A percentile compares a stretch with the other conserved stretches of the same genome.
Conservation (phyloP, 2,113 vertebrate genomes). For the Sinocyclocheilus maitianheensis region DNA sequence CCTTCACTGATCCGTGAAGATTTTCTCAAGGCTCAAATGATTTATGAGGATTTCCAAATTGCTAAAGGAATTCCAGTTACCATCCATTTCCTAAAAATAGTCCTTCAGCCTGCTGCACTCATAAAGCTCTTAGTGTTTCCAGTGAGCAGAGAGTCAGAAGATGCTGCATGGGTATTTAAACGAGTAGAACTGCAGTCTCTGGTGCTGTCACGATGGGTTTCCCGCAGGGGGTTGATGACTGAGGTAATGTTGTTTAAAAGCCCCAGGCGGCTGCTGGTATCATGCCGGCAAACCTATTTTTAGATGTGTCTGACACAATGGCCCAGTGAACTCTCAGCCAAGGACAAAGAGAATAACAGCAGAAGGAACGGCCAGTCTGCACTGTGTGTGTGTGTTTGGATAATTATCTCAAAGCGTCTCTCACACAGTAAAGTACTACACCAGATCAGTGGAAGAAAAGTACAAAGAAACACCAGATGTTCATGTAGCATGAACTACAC, state of each 20-base stretch:
- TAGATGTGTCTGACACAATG: constrained; percentile 56
- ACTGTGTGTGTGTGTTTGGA: constrained; percentile 10
- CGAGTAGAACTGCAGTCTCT: constrained; percentile 10
- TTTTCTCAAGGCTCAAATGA: not conserved
- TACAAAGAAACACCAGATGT: not conserved
- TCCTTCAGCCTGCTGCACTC: not conserved
- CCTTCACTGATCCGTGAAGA: not conserved
- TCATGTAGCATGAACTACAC: not conserved
- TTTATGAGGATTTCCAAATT: not conserved
- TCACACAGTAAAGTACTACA: constrained; percentile 36
- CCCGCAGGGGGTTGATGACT: constrained; percentile 32
- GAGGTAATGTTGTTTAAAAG: constrained; percentile 47
- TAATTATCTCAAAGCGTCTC: constrained; percentile 9
- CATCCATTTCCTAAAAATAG: not conserved
- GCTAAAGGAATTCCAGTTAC: constrained; percentile 4
- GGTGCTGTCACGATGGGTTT: constrained; percentile 25
- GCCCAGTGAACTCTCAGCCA: constrained; percentile 58
- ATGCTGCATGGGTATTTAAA: constrained; percentile 18
- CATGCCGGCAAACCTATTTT: constrained; percentile 52
- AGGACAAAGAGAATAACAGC: constrained; percentile 49
- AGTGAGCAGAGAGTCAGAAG: not conserved
- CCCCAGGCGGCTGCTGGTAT: constrained; percentile 43
- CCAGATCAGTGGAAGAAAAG: constrained; percentile 28
- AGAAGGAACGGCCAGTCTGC: constrained; percentile 25
- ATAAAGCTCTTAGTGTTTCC: not conserved